Conservation (phyloP, 2,113 vertebrate species). For the Dendrocopos noguchii region DNA sequence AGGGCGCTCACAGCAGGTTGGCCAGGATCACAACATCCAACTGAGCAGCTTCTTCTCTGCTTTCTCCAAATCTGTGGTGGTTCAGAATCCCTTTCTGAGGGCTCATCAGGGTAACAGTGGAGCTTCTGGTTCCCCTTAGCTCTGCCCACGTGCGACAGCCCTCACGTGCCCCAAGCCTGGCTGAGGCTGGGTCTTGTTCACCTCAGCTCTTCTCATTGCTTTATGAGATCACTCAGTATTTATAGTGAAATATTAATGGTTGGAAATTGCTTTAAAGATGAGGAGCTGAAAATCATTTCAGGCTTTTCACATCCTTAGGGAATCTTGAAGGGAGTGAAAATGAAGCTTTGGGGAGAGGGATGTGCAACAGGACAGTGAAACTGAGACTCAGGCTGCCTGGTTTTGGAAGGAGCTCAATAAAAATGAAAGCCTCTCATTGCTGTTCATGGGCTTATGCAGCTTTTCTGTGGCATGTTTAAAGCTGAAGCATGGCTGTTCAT, state of each 20-base stretch:
- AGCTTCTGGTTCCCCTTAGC: neutral
- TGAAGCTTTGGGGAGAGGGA: neutral
- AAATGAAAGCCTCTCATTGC: neutral
- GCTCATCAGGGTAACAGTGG: fast-evolving
- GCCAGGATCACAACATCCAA: too few species aligned
- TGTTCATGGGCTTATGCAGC: neutral
- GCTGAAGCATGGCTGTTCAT: neutral
- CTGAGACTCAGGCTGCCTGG: neutral
- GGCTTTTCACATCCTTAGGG: neutral
- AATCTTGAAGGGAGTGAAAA: neutral
- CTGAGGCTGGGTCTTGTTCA: fast-evolving
- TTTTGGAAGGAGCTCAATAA: neutral
- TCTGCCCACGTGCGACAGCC: neutral
- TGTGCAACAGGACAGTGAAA: neutral
- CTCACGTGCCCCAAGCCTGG: neutral
- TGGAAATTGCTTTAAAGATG: neutral
- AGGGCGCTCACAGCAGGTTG: too few species aligned
- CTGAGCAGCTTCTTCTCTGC: neutral
- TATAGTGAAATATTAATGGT: neutral
- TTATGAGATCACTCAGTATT: neutral
- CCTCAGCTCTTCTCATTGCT: neutral
- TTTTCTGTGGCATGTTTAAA: neutral
- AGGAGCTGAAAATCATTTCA: neutral
- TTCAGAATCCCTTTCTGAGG: neutral
- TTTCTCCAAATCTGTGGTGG: fast-evolving